Evolutionary conservation across 2,888 invertebrate genomes (phyloP).

Genomic region (Zygogramma bicolorata): DNA sequence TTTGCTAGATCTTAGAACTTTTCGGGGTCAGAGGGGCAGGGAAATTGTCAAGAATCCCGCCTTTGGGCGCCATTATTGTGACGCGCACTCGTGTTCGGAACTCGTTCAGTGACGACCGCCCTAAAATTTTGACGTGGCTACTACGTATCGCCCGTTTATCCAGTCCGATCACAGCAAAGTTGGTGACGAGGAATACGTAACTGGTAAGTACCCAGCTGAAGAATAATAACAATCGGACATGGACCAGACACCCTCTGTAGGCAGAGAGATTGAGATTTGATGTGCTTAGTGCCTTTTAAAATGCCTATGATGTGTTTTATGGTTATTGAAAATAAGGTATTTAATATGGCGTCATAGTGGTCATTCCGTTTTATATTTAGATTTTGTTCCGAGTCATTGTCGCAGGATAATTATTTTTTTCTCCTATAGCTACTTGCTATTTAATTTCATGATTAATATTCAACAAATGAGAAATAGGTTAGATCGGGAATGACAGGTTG

Average conservation of each 20-base stretch:
- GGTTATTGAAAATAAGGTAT: slow-evolving; percentile 64
- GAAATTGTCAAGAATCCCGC: slow-evolving; percentile 65
- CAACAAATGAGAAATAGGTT: not conserved
- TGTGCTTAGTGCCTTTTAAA: slow-evolving; percentile 66
- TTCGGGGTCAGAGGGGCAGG: slow-evolving; percentile 10
- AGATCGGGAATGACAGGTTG: slow-evolving; percentile 19
- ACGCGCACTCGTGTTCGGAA: slow-evolving; percentile 82
- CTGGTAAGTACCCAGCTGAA: slow-evolving; percentile 83
- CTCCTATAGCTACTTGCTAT: not conserved
- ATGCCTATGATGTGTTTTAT: slow-evolving; percentile 60
- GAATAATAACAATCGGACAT: slow-evolving; percentile 72
- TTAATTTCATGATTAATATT: not conserved
- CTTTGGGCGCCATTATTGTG: slow-evolving; percentile 78
- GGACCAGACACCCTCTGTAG: slow-evolving; percentile 65
- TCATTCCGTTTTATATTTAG: slow-evolving; percentile 65
- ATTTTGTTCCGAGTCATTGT: slow-evolving; percentile 36
- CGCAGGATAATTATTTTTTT: slow-evolving; percentile 23
- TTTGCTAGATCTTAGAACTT: not conserved
- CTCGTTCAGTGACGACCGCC: slow-evolving; percentile 86
- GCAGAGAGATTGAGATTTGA: slow-evolving; percentile 50
- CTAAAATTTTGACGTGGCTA: slow-evolving; percentile 91
- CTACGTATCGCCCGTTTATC: slow-evolving; percentile 94
- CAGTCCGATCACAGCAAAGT: slow-evolving; percentile 94
- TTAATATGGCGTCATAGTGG: slow-evolving; percentile 68
- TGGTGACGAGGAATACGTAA: slow-evolving; percentile 96